Percentiles rank a stretch among this genome's conserved stretches.
phyloP scores from a whole-genome alignment of 2,888 invertebrate genomes.

The Villa cingulata region DNA sequence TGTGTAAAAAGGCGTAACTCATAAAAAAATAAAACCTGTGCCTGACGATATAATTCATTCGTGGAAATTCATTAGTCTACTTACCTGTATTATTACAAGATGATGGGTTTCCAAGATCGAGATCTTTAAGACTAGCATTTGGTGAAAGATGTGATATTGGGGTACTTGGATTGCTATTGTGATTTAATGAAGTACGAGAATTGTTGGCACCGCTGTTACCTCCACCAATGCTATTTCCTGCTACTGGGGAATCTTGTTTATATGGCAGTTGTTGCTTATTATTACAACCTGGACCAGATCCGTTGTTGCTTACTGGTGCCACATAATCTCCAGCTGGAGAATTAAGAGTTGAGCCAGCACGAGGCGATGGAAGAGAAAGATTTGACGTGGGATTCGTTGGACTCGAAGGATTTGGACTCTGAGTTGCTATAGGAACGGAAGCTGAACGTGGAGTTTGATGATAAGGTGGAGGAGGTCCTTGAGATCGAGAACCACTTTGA shows the following conservation, averaged over 20 bases:
- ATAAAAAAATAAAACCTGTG: not conserved
- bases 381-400: slow-evolving; percentile 58
- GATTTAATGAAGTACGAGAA: slow-evolving; percentile 35
- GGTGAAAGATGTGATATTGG: slow-evolving; percentile 51
- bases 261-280: slow-evolving; percentile 31
- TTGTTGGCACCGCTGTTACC: slow-evolving; percentile 16
- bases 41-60: not conserved
- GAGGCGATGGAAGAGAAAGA: slow-evolving; percentile 58
- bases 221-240: slow-evolving; percentile 11
- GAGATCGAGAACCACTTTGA: slow-evolving; percentile 37
- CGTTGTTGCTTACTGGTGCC: slow-evolving; percentile 13
- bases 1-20: not conserved
- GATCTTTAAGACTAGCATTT: slow-evolving; percentile 36
- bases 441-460: slow-evolving; percentile 60
- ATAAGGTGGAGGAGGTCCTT: slow-evolving; percentile 67
- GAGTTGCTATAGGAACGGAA: slow-evolving; percentile 58
- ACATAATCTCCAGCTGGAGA: slow-evolving; percentile 51
- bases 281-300: slow-evolving; percentile 10
- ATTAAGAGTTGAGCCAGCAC: slow-evolving; percentile 49
- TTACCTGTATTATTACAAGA: slow-evolving; percentile 15
- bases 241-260: slow-evolving; percentile 46
- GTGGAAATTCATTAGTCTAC: not conserved
- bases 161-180: slow-evolving; percentile 55
- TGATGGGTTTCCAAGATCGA: slow-evolving; percentile 18
- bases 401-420: slow-evolving; percentile 59